These are phyloP conservation scores for Tipula lateralis DNA, from an alignment of 2,888 invertebrate species.

Conservation along the genomic window DNA sequence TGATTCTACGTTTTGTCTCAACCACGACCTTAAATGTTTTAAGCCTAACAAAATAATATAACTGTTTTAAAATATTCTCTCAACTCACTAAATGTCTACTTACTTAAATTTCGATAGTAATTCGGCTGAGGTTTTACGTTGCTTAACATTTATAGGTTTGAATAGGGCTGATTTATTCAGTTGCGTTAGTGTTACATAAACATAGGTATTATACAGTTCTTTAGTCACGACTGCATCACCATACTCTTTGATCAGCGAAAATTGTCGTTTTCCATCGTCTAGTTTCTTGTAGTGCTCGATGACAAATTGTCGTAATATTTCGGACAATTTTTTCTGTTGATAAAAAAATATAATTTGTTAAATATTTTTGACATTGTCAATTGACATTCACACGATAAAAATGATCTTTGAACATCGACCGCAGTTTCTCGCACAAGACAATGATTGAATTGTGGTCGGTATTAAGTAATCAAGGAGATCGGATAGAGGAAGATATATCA, in stretches of 20 bases:
- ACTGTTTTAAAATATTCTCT: background rate
- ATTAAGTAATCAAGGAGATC: too few relatives aligned
- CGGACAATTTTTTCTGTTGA: background rate
- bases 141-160: background rate
- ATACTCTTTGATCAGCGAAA: background rate
- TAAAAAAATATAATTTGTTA: background rate
- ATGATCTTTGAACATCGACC: too few relatives aligned
- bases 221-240: background rate
- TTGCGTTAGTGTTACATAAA: background rate
- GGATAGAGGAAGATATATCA: too few relatives aligned
- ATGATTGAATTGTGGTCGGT: too few relatives aligned
- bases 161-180: background rate
- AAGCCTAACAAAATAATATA: background rate
- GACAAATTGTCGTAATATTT: background rate
- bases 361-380: background rate
- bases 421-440: too few relatives aligned
- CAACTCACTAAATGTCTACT: background rate
- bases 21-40: background rate
- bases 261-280: background rate
- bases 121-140: background rate
- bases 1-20: background rate
- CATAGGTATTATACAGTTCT: background rate
- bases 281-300: background rate
- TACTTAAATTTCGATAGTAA: constrained; percentile 25
- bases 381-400: too few relatives aligned